A percentile compares a stretch with the other conserved stretches of the same genome.
Evolutionary conservation across 2,888 invertebrate genomes (phyloP).

Genomic region (Acleris laterana): DNA sequence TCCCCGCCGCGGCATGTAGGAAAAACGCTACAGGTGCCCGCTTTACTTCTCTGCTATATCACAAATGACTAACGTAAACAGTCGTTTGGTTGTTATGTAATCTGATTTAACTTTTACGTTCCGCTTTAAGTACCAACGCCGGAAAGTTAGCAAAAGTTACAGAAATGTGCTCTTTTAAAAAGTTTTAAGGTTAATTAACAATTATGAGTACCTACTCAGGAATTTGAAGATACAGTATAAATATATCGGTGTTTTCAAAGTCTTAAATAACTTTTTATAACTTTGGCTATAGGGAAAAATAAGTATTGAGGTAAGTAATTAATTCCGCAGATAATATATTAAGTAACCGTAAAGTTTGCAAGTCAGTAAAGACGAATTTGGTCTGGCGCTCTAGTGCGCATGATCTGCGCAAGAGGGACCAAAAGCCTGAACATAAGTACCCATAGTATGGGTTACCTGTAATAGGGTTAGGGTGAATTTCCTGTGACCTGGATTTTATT

Average conservation of each 20-base stretch:
- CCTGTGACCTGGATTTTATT: slow-evolving; percentile 71
- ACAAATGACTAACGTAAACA: slow-evolving; percentile 62
- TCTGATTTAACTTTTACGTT: slow-evolving; percentile 19
- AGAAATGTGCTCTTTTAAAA: slow-evolving; percentile 36
- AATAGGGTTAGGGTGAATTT: slow-evolving; percentile 56
- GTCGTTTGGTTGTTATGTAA: slow-evolving; percentile 45
- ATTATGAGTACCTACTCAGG: background rate
- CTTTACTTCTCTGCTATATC: slow-evolving; percentile 53
- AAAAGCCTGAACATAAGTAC: slow-evolving; percentile 46
- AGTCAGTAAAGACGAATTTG: slow-evolving; percentile 54
- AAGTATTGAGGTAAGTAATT: background rate
- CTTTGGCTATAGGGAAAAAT: slow-evolving; percentile 4
- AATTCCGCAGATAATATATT: background rate
- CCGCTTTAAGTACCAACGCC: background rate
- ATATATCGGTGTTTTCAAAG: no score
- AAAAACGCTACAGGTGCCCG: slow-evolving; percentile 71
- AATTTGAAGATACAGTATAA: background rate
- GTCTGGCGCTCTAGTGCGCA: slow-evolving; percentile 61
- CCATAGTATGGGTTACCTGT: slow-evolving; percentile 48
- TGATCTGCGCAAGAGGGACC: slow-evolving; percentile 75
- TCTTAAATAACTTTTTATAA: background rate
- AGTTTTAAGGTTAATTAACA: slow-evolving; percentile 41
- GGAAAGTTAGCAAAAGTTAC: slow-evolving; percentile 18
- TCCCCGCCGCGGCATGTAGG: slow-evolving; percentile 48
- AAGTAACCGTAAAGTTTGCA: slow-evolving; percentile 53